Evolutionary conservation across 2,113 vertebrate species (phyloP), one percentile per base, ranked within the genome.

Genomic region (Thamnaconus septentrionalis): DNA sequence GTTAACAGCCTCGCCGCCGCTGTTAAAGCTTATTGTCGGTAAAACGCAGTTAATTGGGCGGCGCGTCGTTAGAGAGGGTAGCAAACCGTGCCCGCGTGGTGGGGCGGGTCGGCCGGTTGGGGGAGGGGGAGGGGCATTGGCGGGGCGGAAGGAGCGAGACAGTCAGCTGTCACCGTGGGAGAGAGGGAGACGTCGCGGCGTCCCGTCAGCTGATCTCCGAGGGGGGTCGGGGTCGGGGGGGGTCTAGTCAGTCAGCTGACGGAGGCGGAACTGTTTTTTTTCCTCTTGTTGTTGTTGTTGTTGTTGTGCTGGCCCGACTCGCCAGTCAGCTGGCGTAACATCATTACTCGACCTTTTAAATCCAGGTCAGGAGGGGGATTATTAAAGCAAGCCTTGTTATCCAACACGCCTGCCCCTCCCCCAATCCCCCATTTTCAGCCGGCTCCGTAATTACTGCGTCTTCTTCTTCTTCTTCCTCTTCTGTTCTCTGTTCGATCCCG

Each of bases 331-430:
- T 65, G 76, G 60, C 12, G 77, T 74, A 70, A 69, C 64, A 54
- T 82, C 67, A 78, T 90, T 92, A 86, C 75, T 64, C 12, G 63
- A 86, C 76, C 59, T 64, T 73, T 78, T 84, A 86, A 92, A 90
- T 85, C 75, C 82, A 91, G 91, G 82, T 80, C 63, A 41, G 58
- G 70, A 53, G 73, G 59, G 47, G 89, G 86, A 91, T 92, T 92
- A 89, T 64, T 59, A 69, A 76, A 69, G 52, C 49, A 60, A 65
- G 63, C 66, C 71, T 62, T 41, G 6, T 59, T 44, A 31, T 56
- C 45, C 44, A 7, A 46, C 7, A 31, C 18, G 18, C 18, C 18
- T 31, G 18, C 18, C 18, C 18, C 18, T 31, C 71, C 39, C 39
- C 39, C 6, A 41, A 42, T 4, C 56, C 40, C 41, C 58, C 48